phyloP scores from a whole-genome alignment of 2,113 vertebrate species.

The Callaeas wilsoni region DNA sequence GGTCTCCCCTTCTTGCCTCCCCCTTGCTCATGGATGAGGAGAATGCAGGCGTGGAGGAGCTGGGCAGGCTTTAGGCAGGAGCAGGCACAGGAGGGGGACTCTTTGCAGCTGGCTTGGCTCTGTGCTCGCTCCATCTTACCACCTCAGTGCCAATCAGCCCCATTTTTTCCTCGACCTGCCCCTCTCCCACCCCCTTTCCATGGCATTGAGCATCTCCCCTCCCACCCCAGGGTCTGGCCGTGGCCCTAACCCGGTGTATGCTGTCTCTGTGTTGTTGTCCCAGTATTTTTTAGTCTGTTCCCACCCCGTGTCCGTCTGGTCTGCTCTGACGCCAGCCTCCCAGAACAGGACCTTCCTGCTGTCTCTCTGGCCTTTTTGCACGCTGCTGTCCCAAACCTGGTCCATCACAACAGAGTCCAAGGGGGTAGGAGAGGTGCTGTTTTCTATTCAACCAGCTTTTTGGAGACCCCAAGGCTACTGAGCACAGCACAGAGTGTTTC shows the following conservation, averaged over 20 bases:
- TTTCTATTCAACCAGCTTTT: constrained; percentile 26
- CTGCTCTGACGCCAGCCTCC: constrained; percentile 35
- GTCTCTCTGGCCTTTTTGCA: constrained; percentile 51
- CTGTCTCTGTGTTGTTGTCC: constrained; percentile 64
- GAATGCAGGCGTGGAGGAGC: not conserved
- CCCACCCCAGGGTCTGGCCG: not conserved
- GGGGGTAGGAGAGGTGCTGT: constrained; percentile 59
- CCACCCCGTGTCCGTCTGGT: constrained; percentile 46
- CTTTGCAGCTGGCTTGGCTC: constrained; percentile 15
- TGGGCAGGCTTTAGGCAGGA: not conserved
- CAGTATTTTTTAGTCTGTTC: constrained; percentile 61
- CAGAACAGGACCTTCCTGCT: constrained; percentile 55
- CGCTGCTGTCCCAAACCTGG: constrained; percentile 45
- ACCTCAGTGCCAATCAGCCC: not conserved
- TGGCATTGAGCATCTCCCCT: constrained; percentile 1
- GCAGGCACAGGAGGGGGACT: not conserved
- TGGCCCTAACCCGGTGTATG: constrained; percentile 19
- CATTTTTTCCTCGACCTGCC: not conserved
- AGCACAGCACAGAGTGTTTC: not conserved
- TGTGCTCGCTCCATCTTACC: not conserved
- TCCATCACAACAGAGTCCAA: constrained; percentile 24
- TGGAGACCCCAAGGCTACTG: not conserved
- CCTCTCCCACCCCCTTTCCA: not conserved
- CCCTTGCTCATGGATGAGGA: not conserved
- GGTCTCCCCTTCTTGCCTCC: not conserved